Evolutionary conservation across 2,113 vertebrate species (phyloP).

Genomic region (Glareola pratincola): DNA sequence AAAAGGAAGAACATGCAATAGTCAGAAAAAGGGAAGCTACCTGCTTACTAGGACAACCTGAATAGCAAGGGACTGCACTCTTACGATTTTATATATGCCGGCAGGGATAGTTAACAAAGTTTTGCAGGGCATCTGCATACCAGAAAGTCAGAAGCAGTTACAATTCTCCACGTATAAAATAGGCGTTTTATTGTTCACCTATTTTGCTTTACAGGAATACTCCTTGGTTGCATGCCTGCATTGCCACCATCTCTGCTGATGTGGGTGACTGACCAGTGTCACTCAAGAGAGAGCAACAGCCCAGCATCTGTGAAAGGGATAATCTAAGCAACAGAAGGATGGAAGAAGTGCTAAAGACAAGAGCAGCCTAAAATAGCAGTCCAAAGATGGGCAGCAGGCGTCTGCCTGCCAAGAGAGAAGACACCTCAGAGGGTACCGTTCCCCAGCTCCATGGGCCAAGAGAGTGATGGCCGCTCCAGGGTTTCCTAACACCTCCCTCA

Average conservation of each 20-base stretch:
- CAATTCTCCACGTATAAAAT: background rate
- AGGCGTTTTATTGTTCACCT: background rate
- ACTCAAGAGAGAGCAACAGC: background rate
- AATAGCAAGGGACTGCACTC: background rate
- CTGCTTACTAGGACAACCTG: background rate
- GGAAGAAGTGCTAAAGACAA: slow-evolving; percentile 28
- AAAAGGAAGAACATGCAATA: background rate
- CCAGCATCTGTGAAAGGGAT: background rate
- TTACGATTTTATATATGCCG: background rate
- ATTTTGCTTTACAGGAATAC: background rate
- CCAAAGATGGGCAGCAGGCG: slow-evolving; percentile 27
- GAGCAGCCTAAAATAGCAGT: slow-evolving; percentile 40
- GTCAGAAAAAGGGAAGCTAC: background rate
- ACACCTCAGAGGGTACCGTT: background rate
- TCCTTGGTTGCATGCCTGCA: background rate
- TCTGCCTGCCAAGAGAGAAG: slow-evolving; percentile 4
- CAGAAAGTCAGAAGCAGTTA: background rate
- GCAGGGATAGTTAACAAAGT: background rate
- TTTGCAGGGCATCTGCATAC: background rate
- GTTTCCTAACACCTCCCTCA: background rate
- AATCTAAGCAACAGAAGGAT: background rate
- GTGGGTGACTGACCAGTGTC: background rate
- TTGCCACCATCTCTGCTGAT: background rate
- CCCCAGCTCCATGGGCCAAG: background rate
- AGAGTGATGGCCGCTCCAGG: background rate